Evolutionary conservation across 2,888 invertebrate genomes (phyloP).

Genomic region (Lithophane leautieri): DNA sequence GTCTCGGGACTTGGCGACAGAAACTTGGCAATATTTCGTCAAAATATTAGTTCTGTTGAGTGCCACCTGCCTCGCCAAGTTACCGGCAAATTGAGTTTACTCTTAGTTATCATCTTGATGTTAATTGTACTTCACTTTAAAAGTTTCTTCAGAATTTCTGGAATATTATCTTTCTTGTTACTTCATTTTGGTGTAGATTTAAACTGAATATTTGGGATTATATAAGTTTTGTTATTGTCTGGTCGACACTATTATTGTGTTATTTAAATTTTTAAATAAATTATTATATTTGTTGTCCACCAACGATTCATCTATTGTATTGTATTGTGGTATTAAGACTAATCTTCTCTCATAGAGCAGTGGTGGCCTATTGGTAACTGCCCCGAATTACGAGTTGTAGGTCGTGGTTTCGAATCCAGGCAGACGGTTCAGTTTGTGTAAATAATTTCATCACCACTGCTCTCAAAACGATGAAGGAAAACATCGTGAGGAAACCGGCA

Average conservation of each 20-base stretch:
- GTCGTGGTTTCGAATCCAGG: neutral
- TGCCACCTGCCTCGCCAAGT: slow-evolving; percentile 41
- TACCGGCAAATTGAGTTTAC: slow-evolving; percentile 55
- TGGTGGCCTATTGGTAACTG: no score
- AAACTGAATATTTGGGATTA: slow-evolving; percentile 20
- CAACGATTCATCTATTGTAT: no score
- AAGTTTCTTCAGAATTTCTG: slow-evolving; percentile 43
- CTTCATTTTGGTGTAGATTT: slow-evolving; percentile 11
- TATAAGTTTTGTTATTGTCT: neutral
- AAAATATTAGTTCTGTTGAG: slow-evolving; percentile 59
- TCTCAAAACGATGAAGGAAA: no score
- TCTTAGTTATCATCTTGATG: slow-evolving; percentile 32
- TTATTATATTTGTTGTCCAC: no score
- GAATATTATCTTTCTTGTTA: slow-evolving; percentile 19
- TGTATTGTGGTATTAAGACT: no score
- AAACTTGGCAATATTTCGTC: slow-evolving; percentile 44
- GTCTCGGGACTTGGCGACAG: slow-evolving; percentile 11
- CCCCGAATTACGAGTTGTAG: neutral
- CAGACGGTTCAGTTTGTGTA: neutral
- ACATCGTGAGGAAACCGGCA: no score
- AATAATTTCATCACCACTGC: neutral
- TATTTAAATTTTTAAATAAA: no score
- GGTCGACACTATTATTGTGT: no score
- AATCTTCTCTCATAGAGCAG: no score
- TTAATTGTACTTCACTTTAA: slow-evolving; percentile 46